Percentiles rank a stretch among this genome's conserved stretches.
Evolutionary conservation across 2,797 vertebrate species (phyloP).

Genomic region (Furcifer pardalis): DNA sequence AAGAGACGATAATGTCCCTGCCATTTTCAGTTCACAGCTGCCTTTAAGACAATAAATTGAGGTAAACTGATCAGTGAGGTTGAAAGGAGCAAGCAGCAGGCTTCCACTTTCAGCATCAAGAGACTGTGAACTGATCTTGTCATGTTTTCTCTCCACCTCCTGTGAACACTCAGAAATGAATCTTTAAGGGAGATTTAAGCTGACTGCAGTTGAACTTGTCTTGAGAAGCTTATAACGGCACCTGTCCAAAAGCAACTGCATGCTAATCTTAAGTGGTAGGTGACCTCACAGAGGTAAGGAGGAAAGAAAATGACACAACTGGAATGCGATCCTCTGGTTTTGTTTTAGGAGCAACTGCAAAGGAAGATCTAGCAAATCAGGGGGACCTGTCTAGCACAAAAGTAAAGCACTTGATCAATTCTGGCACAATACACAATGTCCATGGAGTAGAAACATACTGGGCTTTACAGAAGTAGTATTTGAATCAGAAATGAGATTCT

Average conservation of each 20-base stretch:
- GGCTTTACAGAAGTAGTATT: too few species aligned
- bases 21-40: not conserved
- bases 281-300: not conserved
- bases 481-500: too few species aligned
- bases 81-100: conserved; percentile 20
- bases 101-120: conserved; percentile 8
- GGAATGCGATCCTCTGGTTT: not conserved
- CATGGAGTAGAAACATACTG: too few species aligned
- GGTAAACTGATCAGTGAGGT: conserved; percentile 16
- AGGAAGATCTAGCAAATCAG: not conserved
- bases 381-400: too few species aligned
- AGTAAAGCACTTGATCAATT: not conserved
- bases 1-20: not conserved
- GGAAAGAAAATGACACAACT: not conserved
- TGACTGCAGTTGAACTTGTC: not conserved
- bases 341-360: not conserved
- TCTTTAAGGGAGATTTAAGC: conserved; percentile 8
- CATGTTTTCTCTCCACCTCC: not conserved
- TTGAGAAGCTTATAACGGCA: not conserved
- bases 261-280: not conserved
- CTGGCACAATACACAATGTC: too few species aligned
- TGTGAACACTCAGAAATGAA: not conserved
- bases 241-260: not conserved
- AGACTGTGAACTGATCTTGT: conserved; percentile 11
- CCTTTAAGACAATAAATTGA: conserved; percentile 19